phyloP scores from a whole-genome alignment of 2,888 invertebrate genomes.

The Noctua janthe region DNA sequence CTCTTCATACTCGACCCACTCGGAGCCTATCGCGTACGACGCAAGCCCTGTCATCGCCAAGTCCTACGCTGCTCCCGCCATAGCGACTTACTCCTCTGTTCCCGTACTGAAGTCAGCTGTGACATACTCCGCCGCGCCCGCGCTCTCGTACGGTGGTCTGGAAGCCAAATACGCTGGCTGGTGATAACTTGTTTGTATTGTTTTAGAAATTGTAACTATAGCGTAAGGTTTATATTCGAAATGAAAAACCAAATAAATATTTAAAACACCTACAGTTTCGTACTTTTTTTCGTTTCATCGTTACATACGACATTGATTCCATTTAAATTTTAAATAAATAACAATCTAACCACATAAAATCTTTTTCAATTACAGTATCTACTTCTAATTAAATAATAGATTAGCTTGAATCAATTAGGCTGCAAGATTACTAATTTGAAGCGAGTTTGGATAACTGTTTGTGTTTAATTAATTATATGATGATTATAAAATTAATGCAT shows the following conservation, averaged over 20 bases:
- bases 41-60: slow-evolving; percentile 87
- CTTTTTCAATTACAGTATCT: too few relatives aligned
- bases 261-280: not conserved
- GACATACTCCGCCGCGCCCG: slow-evolving; percentile 72
- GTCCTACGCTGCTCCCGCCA: slow-evolving; percentile 68
- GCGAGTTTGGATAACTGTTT: too few relatives aligned
- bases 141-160: slow-evolving; percentile 76
- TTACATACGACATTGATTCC: too few relatives aligned
- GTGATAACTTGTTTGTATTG: slow-evolving; percentile 72
- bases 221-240: not conserved
- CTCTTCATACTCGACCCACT: slow-evolving; percentile 64
- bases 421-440: too few relatives aligned
- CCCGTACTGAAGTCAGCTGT: slow-evolving; percentile 76
- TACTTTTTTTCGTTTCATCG: too few relatives aligned
- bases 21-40: slow-evolving; percentile 75
- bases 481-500: too few relatives aligned
- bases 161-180: slow-evolving; percentile 80
- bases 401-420: too few relatives aligned
- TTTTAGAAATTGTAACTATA: slow-evolving; percentile 28
- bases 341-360: too few relatives aligned
- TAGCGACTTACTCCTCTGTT: slow-evolving; percentile 72
- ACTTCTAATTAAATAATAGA: too few relatives aligned
- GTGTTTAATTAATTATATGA: too few relatives aligned
- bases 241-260: slow-evolving; percentile 2
- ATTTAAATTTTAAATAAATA: too few relatives aligned